Evolutionary conservation across 2,113 vertebrate species (phyloP).

Genomic region (Megalops atlanticus): DNA sequence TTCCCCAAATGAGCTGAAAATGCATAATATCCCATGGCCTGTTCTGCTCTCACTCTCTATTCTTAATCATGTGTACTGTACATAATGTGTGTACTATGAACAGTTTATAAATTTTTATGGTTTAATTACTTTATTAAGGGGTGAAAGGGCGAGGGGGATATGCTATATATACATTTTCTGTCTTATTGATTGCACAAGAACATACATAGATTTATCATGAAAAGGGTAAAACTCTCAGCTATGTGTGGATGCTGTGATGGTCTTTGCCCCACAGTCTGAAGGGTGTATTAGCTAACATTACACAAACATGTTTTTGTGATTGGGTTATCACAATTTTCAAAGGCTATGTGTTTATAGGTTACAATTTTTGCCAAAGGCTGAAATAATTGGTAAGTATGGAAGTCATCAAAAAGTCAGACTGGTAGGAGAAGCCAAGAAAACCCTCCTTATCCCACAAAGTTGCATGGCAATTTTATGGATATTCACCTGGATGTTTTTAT

Average conservation of each 20-base stretch:
- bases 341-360: not conserved
- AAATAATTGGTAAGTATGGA: not conserved
- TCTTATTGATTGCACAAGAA: not conserved
- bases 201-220: not conserved
- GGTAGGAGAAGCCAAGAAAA: too few species aligned
- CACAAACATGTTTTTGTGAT: not conserved
- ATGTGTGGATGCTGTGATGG: not conserved
- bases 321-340: not conserved
- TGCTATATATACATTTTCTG: not conserved
- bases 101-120: slow-evolving; percentile 13
- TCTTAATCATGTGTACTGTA: not conserved
- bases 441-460: too few species aligned
- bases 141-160: not conserved
- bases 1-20: not conserved
- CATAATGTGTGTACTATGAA: slow-evolving; percentile 17
- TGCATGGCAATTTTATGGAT: too few species aligned
- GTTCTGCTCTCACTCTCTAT: not conserved
- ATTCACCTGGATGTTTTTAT: too few species aligned
- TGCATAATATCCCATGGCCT: not conserved
- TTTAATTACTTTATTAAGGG: slow-evolving; percentile 15
- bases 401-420: too few species aligned
- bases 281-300: not conserved
- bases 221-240: not conserved
- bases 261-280: not conserved
- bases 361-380: not conserved